Evolutionary conservation across 2,113 vertebrate species (phyloP).

Genomic region (Etia nguti): DNA sequence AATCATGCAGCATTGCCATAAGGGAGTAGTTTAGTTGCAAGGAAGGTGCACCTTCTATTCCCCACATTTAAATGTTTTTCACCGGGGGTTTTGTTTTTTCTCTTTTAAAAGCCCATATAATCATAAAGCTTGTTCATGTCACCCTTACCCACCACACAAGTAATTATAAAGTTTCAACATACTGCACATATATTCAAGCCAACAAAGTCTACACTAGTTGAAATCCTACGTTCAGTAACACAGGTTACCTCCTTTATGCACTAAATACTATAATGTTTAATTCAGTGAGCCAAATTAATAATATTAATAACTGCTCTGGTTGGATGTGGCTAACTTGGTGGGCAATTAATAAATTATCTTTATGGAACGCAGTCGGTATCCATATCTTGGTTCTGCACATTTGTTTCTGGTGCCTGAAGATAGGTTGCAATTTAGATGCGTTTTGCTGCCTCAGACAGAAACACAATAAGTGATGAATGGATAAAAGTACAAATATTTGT

Average conservation of each 20-base stretch:
- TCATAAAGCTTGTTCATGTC: not conserved
- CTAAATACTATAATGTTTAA: not conserved
- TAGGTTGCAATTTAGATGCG: constrained; percentile 6
- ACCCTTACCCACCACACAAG: not conserved
- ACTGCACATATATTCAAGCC: not conserved
- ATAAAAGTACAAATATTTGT: not conserved
- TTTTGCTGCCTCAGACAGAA: not conserved
- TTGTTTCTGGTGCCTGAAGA: constrained; percentile 32
- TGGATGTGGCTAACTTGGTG: not conserved
- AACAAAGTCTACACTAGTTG: not conserved
- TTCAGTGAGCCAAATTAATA: not conserved
- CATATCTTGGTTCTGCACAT: constrained; percentile 33
- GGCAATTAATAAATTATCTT: constrained; percentile 31
- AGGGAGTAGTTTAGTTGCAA: not conserved
- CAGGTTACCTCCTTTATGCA: not conserved
- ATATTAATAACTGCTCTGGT: not conserved
- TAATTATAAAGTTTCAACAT: not conserved
- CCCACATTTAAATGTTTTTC: not conserved
- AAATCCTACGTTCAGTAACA: not conserved
- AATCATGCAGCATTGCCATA: not conserved
- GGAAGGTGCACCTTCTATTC: not conserved
- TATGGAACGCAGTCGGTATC: not conserved
- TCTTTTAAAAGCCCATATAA: not conserved
- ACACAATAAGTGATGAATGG: not conserved
- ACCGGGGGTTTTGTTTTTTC: not conserved